phyloP scores from a whole-genome alignment of 2,797 vertebrate species.

The Gymnocypris eckloni region DNA sequence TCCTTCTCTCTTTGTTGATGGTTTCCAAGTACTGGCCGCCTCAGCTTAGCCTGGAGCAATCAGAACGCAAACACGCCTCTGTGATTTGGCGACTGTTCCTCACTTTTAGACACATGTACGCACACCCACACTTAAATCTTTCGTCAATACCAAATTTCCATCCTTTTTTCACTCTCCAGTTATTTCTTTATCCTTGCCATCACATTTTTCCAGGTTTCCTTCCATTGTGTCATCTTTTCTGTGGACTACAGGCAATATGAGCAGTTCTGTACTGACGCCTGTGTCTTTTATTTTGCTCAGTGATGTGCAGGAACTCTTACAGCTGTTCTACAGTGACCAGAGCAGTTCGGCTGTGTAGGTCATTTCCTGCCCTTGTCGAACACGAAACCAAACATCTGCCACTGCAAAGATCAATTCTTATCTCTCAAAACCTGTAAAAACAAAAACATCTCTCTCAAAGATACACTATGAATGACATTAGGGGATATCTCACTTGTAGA shows the following conservation, averaged over 20 bases:
- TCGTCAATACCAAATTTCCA: constrained; percentile 36
- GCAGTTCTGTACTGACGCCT: constrained; percentile 41
- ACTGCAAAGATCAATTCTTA: neutral
- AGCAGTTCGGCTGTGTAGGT: constrained; percentile 38
- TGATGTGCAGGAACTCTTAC: constrained; percentile 34
- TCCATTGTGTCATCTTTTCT: constrained; percentile 11
- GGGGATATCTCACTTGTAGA: neutral
- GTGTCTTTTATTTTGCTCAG: constrained; percentile 19
- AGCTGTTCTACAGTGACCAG: constrained; percentile 20
- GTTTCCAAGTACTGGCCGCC: constrained; percentile 75
- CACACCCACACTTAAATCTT: constrained; percentile 50
- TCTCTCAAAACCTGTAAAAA: constrained; percentile 14
- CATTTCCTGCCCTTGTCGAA: constrained; percentile 53
- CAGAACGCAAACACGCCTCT: constrained; percentile 82
- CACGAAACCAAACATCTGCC: constrained; percentile 35
- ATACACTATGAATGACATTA: neutral
- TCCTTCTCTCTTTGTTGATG: constrained; percentile 76
- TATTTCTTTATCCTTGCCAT: constrained; percentile 28
- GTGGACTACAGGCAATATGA: neutral
- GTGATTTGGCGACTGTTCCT: constrained; percentile 75
- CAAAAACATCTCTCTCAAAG: neutral
- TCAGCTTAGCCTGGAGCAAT: constrained; percentile 75
- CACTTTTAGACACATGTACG: constrained; percentile 43
- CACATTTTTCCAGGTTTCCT: neutral
- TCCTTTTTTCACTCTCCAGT: constrained; percentile 13